Evolutionary conservation across 53 echinoderm and acorn worm genomes (phyloP).

Genomic region (Holothuria leucospilota): DNA sequence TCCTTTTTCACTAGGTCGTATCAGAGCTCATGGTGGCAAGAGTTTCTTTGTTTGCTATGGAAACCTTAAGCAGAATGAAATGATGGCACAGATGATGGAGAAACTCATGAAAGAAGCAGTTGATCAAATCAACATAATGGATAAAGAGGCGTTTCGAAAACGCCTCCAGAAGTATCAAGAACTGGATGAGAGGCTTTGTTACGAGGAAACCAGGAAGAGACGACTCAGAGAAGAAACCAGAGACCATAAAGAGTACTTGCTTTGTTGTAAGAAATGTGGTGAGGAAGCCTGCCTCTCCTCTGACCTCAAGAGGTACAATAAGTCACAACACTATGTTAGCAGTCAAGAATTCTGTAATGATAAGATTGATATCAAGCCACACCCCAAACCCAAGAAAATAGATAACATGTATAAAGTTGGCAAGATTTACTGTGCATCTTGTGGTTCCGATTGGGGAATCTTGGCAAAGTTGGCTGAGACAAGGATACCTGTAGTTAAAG

Average conservation of each 20-base stretch:
- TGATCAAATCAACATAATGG: slow-evolving; percentile 1
- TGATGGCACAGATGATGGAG: slow-evolving; percentile 53
- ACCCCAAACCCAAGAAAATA: slow-evolving; percentile 67
- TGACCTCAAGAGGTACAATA: slow-evolving; percentile 58
- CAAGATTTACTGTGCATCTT: slow-evolving; percentile 60
- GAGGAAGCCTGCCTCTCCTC: slow-evolving; percentile 51
- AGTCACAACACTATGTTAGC: slow-evolving; percentile 59
- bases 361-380: slow-evolving; percentile 53
- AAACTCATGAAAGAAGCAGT: slow-evolving; percentile 61
- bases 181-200: slow-evolving; percentile 14
- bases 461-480: slow-evolving; percentile 47
- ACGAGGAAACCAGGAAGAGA: slow-evolving; percentile 22
- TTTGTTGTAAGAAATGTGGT: slow-evolving; percentile 62
- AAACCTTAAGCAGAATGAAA: slow-evolving; percentile 54
- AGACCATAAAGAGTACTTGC: slow-evolving; percentile 25
- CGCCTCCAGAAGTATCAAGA: slow-evolving; percentile 6
- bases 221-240: slow-evolving; percentile 38
- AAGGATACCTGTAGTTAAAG: slow-evolving; percentile 41
- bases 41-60: slow-evolving; percentile 70
- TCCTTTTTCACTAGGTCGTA: slow-evolving; percentile 45
- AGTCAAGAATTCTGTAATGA: slow-evolving; percentile 38
- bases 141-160: slow-evolving; percentile 13
- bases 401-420: slow-evolving; percentile 48
- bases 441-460: slow-evolving; percentile 67
- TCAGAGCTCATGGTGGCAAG: slow-evolving; percentile 62